These are phyloP conservation scores for Nebria brevicollis DNA, from an alignment of 2,888 invertebrate species.

Conservation along the genomic window DNA sequence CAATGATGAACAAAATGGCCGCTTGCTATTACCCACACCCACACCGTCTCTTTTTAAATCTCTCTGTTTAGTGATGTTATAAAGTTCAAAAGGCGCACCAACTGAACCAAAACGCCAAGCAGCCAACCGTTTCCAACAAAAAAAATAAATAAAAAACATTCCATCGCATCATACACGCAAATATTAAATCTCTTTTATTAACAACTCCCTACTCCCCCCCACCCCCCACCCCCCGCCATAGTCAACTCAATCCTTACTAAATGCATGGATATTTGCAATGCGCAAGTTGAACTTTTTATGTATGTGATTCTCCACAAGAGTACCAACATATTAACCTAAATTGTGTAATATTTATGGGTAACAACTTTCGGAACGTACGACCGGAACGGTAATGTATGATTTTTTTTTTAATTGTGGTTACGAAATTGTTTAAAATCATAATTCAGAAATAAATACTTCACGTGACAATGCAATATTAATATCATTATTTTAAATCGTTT, in stretches of 20 bases:
- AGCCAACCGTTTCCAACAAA: conserved; percentile 34
- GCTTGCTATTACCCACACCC: conserved; percentile 31
- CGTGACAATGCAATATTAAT: too few relatives aligned
- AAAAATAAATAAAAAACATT: conserved; percentile 16
- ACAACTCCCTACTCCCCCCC: not conserved
- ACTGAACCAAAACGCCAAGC: conserved; percentile 40
- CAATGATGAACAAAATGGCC: conserved; percentile 29
- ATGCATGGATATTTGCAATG: not conserved
- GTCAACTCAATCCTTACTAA: too few relatives aligned
- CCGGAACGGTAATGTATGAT: conserved; percentile 52
- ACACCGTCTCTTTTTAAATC: conserved; percentile 11
- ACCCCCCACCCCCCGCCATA: not conserved
- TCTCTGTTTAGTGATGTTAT: conserved; percentile 15
- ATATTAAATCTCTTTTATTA: conserved; percentile 2
- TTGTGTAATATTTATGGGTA: conserved; percentile 56
- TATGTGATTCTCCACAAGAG: conserved; percentile 3
- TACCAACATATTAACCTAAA: conserved; percentile 60
- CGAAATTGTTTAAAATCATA: conserved; percentile 24
- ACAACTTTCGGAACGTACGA: conserved; percentile 57
- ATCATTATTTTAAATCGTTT: too few relatives aligned
- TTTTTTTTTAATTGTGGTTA: conserved; percentile 44
- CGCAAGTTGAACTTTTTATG: not conserved
- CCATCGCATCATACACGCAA: conserved; percentile 25
- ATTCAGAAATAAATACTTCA: not conserved
- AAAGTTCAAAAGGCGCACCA: conserved; percentile 45